A percentile compares a stretch with the other conserved stretches of the same genome.
phyloP scores from a whole-genome alignment of 2,113 vertebrate species.

The Hucho hucho region DNA sequence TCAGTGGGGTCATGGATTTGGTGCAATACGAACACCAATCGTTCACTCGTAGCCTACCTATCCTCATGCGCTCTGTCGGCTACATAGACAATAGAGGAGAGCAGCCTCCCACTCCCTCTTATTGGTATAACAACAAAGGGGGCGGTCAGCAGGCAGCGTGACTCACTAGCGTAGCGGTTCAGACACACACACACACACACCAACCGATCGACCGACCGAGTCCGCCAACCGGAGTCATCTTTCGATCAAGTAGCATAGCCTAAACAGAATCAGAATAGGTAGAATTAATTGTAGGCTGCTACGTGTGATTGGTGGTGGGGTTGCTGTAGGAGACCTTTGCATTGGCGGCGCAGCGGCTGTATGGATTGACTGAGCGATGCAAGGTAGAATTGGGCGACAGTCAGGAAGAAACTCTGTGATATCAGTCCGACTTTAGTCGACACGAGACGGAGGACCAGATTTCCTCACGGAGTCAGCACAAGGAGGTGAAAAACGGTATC shows the following conservation, averaged over 20 bases:
- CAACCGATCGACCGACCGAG: conserved; percentile 16
- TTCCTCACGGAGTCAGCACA: too few relatives aligned
- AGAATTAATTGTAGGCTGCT: not conserved
- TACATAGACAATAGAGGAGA: conserved; percentile 30
- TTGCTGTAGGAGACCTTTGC: conserved; percentile 39
- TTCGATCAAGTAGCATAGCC: conserved; percentile 23
- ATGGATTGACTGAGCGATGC: conserved; percentile 35
- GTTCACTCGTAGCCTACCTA: conserved; percentile 36
- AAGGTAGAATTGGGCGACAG: conserved; percentile 16
- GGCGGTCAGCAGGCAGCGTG: conserved; percentile 51
- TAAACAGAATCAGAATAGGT: not conserved
- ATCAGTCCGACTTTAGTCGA: conserved; percentile 31
- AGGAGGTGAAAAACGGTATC: not conserved
- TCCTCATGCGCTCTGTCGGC: conserved; percentile 27
- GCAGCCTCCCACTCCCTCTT: conserved; percentile 31
- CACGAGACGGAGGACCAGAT: not conserved
- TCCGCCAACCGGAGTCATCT: conserved; percentile 14
- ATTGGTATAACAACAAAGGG: conserved; percentile 77
- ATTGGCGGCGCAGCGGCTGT: not conserved
- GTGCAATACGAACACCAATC: conserved; percentile 87
- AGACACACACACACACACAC: too few relatives aligned
- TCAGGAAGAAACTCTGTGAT: conserved; percentile 27
- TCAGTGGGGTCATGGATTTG: conserved; percentile 67
- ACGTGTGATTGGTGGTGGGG: not conserved
- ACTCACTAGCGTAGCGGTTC: conserved; percentile 20